Base-by-base conservation (phyloP, 2,797 vertebrate genomes). In the Bradypodion ventrale region DNA sequence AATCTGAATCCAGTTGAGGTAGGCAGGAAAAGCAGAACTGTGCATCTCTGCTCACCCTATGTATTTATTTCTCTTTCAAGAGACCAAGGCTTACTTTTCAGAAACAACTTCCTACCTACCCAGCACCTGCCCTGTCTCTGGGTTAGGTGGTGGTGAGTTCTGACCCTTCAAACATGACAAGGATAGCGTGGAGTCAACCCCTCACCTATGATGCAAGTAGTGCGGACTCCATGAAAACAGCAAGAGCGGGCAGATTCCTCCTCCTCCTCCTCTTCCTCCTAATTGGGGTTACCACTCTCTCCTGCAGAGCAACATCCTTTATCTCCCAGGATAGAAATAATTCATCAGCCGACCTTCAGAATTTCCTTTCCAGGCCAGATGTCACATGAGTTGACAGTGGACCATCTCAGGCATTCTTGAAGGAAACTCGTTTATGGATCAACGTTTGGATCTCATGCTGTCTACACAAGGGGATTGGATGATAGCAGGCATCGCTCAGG, bases 1-100 rank as follows among this genome's bases (percentile, higher is more conserved):
- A 29, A 29, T 70, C 90, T 85, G 2, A 0, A 88, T 84, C 85
- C 85, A 89, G 85, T 19, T 84, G 83, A 86, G 70, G 66, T 80
- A 75, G 21, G 12, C 49, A 77, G 76, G 7, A 4, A 1, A 0
- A 13, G 52, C 72, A 21, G 44, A 5, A n/a, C n/a, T n/a, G n/a
- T n/a, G n/a, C n/a, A n/a, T n/a, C n/a, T 65, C 80, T 23, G 66
- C 12, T 44, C 46, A 8, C 27, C 29, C 7, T 13, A 60, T 1
- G 3, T 27, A 23, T 29, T 35, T 6, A 37, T n/a, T 4, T 40
- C 29, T 35, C 19, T 40, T 44, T 44, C 35, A 49, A 66, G 7
- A n/a, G 37, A 16, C 12, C 40, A 27, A 16, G 52, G 9, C 52
- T 29, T 49, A 10, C 35, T 40, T 60, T 40, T 76, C 52, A 21